Conservation (phyloP, 1,140 invertebrate genomes). For the Pseudomyrmex sp. region DNA sequence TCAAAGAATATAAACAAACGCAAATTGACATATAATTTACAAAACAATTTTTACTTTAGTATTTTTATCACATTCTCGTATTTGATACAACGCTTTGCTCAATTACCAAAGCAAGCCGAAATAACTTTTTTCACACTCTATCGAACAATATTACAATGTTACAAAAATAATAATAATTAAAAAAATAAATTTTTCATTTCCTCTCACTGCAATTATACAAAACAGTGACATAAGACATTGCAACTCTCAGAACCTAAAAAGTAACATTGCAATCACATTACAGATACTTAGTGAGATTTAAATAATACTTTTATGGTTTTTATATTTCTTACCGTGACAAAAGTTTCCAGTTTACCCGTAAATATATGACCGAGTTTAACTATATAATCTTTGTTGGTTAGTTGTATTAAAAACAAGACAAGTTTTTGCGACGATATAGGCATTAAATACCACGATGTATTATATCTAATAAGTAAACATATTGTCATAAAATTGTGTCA, state of each 20-base stretch:
- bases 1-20: no score
- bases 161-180: no score
- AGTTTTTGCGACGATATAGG: slow-evolving; percentile 56
- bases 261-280: neutral
- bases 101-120: no score
- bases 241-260: slow-evolving; percentile 47
- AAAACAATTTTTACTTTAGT: no score
- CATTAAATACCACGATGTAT: slow-evolving; percentile 58
- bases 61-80: no score
- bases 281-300: neutral
- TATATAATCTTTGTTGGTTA: slow-evolving; percentile 22
- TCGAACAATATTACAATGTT: no score
- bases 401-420: slow-evolving; percentile 59
- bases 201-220: neutral
- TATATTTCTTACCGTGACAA: slow-evolving; percentile 50
- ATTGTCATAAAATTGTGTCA: neutral
- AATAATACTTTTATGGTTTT: neutral
- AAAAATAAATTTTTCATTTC: no score
- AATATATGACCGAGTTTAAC: slow-evolving; percentile 25
- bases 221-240: slow-evolving; percentile 42
- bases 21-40: no score
- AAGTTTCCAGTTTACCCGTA: slow-evolving; percentile 54
- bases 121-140: no score
- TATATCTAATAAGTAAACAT: slow-evolving; percentile 27
- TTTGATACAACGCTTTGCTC: no score